Evolutionary conservation across 2,888 invertebrate genomes (phyloP).

Genomic region (Craniophora ligustri): DNA sequence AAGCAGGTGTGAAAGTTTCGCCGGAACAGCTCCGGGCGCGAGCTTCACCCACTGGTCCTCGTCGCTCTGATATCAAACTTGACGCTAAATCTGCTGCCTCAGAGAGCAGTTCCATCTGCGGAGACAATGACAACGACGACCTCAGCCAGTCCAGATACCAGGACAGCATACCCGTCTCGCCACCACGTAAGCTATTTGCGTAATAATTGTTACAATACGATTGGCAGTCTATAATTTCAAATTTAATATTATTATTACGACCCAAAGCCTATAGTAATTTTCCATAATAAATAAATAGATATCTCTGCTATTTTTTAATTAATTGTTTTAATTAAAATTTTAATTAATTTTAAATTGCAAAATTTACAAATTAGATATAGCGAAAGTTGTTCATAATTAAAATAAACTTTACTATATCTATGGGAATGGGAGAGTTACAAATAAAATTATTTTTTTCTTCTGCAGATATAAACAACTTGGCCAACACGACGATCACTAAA

Average conservation of each 20-base stretch:
- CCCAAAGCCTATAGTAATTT: too few species aligned
- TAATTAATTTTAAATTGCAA: too few species aligned
- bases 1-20: conserved; percentile 96
- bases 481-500: conserved; percentile 90
- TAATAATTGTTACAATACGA: too few species aligned
- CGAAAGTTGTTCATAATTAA: too few species aligned
- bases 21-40: conserved; percentile 94
- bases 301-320: too few species aligned
- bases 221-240: too few species aligned
- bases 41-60: conserved; percentile 95
- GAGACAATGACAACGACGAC: conserved; percentile 95
- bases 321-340: too few species aligned
- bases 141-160: conserved; percentile 91
- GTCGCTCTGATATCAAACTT: conserved; percentile 92
- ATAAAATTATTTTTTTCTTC: conserved; percentile 4
- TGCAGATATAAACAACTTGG: conserved; percentile 86
- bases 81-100: conserved; percentile 93
- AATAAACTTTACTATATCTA: too few species aligned
- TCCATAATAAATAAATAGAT: too few species aligned
- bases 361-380: too few species aligned
- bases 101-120: conserved; percentile 92
- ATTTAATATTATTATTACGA: too few species aligned
- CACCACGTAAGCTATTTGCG: conserved; percentile 89
- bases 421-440: not conserved
- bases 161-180: conserved; percentile 88